These are phyloP conservation scores for Holacanthella duospinosa DNA, from an alignment of 2,888 invertebrate genomes.

Conservation along the genomic window DNA sequence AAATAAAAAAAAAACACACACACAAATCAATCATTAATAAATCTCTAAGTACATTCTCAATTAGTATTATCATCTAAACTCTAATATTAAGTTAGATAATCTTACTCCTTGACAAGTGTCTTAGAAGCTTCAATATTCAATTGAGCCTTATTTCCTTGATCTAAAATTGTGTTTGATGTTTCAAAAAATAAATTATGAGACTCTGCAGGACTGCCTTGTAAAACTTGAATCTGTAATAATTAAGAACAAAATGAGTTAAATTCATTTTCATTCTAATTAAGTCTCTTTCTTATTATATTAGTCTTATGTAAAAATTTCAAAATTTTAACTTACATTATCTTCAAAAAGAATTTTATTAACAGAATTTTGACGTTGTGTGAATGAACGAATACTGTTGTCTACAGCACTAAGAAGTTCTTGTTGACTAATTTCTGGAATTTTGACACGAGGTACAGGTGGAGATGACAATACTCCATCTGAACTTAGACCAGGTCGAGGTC, in stretches of 20 bases:
- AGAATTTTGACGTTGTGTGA: slow-evolving; percentile 35
- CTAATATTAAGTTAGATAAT: too few species aligned
- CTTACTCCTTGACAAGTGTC: slow-evolving; percentile 42
- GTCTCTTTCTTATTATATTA: not conserved
- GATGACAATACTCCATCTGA: slow-evolving; percentile 40
- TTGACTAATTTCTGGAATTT: slow-evolving; percentile 40
- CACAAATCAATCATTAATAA: not conserved
- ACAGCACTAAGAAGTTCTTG: slow-evolving; percentile 41
- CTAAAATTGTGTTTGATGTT: slow-evolving; percentile 41
- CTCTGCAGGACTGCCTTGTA: slow-evolving; percentile 41
- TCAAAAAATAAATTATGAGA: slow-evolving; percentile 42
- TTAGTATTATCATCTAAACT: slow-evolving; percentile 11
- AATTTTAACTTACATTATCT: slow-evolving; percentile 23
- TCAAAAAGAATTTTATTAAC: slow-evolving; percentile 32
- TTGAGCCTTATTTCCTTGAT: slow-evolving; percentile 41
- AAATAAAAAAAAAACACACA: too few species aligned
- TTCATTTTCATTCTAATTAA: not conserved
- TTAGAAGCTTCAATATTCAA: slow-evolving; percentile 42
- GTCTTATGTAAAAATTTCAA: too few species aligned
- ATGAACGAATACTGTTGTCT: slow-evolving; percentile 38
- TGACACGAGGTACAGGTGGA: slow-evolving; percentile 41
- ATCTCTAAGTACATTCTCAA: too few species aligned
- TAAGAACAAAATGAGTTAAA: not conserved
- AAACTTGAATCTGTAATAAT: slow-evolving; percentile 35
- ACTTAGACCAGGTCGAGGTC: slow-evolving; percentile 28